Evolutionary conservation across 2,888 invertebrate genomes (phyloP), one percentile per base, ranked within the genome.

Genomic region (Poecilobothrus nobilitatus): DNA sequence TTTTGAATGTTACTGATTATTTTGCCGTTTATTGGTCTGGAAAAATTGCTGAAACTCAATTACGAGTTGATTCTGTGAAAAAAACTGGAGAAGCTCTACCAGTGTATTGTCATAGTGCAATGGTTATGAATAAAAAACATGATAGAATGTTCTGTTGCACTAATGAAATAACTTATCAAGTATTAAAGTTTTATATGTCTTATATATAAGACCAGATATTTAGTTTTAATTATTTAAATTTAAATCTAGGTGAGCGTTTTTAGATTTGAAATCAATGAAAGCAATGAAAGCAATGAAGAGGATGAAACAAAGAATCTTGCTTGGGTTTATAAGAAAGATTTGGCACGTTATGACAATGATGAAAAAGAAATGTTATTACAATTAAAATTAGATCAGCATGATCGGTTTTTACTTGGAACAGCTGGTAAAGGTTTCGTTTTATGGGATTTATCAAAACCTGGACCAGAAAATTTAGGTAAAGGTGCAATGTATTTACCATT

Each of bases 341-440:
- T 93, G 61, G 84, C 87, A 0, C 86, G 90, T 68, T 84, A 86
- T 62, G 86, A 87, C 73, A 90, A 89, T 21, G 92, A 92, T 70
- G 86, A 88, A 0, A 88, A 87, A 22, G 92, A 92, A 78, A 87
- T 88, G 66, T 84, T 94, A 78, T 82, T 94, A 65, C 94, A 94
- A 78, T 81, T 97, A 68, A 92, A 92, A 76, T 81, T 96, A 63
- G 92, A 94, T 72, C 89, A 89, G 75, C 87, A 92, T 67, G 94
- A 95, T 78, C 86, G 87, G 53, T 89, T 89, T 83, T 82, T 97
- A 5, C 83, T 94, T 66, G 95, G 93, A 0, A 92, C 92, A 0
- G 89, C 92, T 1, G 91, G 91, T 8, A 92, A 92, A 76, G 92
- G 93, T 69, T 93, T 93, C 74, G 86, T 91, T 0, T 87, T 93